Conservation (phyloP, 2,113 vertebrate species). For the Chunga burmeisteri region DNA sequence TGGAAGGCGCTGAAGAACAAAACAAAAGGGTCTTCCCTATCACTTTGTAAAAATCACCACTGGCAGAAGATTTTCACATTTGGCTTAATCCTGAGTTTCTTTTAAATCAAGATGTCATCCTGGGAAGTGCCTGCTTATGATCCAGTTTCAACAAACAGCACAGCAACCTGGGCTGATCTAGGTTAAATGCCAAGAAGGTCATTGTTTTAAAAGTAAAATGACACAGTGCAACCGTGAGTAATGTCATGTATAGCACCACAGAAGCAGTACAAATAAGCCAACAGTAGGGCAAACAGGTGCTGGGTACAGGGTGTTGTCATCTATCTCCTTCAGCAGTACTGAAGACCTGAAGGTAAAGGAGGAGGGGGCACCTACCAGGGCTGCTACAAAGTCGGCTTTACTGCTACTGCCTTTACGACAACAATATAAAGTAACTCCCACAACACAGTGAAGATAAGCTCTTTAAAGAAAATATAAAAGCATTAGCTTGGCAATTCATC, state of each 20-base stretch:
- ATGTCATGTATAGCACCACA: not conserved
- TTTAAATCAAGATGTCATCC: slow-evolving; percentile 1
- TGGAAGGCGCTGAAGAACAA: not conserved
- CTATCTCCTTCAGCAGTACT: not conserved
- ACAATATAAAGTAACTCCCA: slow-evolving; percentile 78
- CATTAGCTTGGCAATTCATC: slow-evolving; percentile 82
- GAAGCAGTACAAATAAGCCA: not conserved
- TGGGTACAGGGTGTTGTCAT: not conserved
- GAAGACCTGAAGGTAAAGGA: slow-evolving; percentile 34
- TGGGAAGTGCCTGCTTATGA: slow-evolving; percentile 7
- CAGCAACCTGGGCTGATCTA: not conserved
- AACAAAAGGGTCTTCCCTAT: not conserved
- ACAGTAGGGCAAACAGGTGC: not conserved
- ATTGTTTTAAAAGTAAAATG: slow-evolving; percentile 37
- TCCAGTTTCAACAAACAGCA: slow-evolving; percentile 23
- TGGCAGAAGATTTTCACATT: slow-evolving; percentile 10
- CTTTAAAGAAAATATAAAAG: slow-evolving; percentile 84
- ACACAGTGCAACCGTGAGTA: not conserved
- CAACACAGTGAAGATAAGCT: slow-evolving; percentile 79
- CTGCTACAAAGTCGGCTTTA: slow-evolving; percentile 71
- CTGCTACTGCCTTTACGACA: slow-evolving; percentile 75
- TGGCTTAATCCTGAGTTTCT: slow-evolving; percentile 17
- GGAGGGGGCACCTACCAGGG: slow-evolving; percentile 26
- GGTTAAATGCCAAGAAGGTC: slow-evolving; percentile 19
- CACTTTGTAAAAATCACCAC: not conserved